phyloP scores from a whole-genome alignment of 2,888 invertebrate species.

The Rhagonycha lutea region DNA sequence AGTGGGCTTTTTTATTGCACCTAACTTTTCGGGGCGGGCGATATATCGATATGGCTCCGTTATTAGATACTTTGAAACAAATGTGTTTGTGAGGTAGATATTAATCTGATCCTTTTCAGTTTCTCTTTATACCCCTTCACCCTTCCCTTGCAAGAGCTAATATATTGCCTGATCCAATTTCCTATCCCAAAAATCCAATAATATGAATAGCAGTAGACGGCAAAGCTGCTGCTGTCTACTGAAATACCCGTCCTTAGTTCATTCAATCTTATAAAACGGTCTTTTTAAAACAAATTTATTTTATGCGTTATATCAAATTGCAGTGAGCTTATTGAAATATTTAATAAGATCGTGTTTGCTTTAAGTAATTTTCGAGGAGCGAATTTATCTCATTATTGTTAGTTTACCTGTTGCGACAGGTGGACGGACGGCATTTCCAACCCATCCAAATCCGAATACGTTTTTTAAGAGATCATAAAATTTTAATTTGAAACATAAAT shows the following conservation, averaged over 20 bases:
- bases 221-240: slow-evolving; percentile 28
- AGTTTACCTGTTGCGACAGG: not conserved
- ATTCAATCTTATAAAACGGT: slow-evolving; percentile 27
- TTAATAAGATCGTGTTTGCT: not conserved
- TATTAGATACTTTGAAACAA: slow-evolving; percentile 42
- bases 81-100: slow-evolving; percentile 47
- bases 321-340: not conserved
- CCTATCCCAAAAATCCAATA: slow-evolving; percentile 37
- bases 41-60: slow-evolving; percentile 30
- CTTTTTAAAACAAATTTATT: slow-evolving; percentile 26
- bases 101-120: slow-evolving; percentile 43
- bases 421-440: not conserved
- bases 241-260: slow-evolving; percentile 27
- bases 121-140: slow-evolving; percentile 23
- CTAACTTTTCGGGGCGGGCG: not conserved
- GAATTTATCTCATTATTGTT: not conserved
- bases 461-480: not conserved
- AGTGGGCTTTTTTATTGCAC: not conserved
- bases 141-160: slow-evolving; percentile 29
- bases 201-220: slow-evolving; percentile 30
- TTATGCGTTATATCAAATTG: not conserved
- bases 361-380: not conserved
- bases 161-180: slow-evolving; percentile 38
- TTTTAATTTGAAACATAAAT: not conserved
- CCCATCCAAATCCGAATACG: not conserved